A percentile compares a stretch with the other conserved stretches of the same genome.
Conservation (phyloP, 2,888 invertebrate genomes). For the Gibbula magus region DNA sequence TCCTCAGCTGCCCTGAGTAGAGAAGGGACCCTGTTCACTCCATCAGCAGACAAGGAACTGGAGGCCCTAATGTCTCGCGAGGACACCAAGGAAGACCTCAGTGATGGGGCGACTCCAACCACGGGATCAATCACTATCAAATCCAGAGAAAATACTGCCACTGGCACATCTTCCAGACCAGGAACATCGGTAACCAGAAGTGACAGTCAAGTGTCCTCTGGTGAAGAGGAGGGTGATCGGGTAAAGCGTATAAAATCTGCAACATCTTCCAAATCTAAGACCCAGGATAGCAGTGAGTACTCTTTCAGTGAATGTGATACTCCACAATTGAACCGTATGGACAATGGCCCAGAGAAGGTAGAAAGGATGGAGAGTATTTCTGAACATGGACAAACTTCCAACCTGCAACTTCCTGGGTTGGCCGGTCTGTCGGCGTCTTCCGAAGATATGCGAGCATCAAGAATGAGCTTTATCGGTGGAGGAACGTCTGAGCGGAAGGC, state of each 20-base stretch:
- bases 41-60: constrained; percentile 64
- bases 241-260: background rate
- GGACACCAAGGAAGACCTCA: constrained; percentile 36
- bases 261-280: background rate
- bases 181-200: constrained; percentile 34
- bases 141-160: constrained; percentile 25
- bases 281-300: background rate
- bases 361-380: background rate
- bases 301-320: background rate
- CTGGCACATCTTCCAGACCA: constrained; percentile 1
- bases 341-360: background rate
- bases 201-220: background rate
- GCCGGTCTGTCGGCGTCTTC: constrained; percentile 10
- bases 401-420: background rate
- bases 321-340: background rate
- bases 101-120: constrained; percentile 34
- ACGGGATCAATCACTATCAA: constrained; percentile 34
- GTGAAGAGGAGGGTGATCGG: background rate
- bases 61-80: constrained; percentile 56
- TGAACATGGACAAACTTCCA: background rate
- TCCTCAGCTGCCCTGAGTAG: constrained; percentile 35
- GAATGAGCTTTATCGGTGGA: constrained; percentile 18
- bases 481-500: background rate
- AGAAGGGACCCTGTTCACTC: constrained; percentile 56
- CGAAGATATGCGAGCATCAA: constrained; percentile 1